These are phyloP conservation scores for Acestrorhynchus altus DNA, from an alignment of 2,797 vertebrate genomes.

Conservation along the genomic window DNA sequence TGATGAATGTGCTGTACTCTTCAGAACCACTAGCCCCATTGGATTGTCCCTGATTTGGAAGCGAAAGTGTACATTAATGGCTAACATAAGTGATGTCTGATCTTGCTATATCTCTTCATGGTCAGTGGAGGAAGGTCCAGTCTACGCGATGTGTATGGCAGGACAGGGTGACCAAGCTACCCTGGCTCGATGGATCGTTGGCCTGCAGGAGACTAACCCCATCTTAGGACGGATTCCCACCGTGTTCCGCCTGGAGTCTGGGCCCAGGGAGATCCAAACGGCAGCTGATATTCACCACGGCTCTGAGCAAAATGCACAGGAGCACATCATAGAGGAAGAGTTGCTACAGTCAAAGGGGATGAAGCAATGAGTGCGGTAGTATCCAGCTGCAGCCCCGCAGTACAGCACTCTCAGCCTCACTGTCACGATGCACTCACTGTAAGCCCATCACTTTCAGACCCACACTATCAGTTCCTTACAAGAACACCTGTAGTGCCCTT, in stretches of 20 bases:
- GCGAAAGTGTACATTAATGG: neutral
- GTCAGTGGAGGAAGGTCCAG: conserved; percentile 85
- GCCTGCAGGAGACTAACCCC: conserved; percentile 86
- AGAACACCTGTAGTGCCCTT: no score
- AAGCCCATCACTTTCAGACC: no score
- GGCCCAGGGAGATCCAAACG: conserved; percentile 67
- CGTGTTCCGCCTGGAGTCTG: conserved; percentile 80
- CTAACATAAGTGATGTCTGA: conserved; percentile 15
- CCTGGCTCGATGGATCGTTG: conserved; percentile 86
- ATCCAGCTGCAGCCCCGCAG: no score
- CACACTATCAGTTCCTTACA: no score
- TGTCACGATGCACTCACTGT: no score
- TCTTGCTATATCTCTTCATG: conserved; percentile 35
- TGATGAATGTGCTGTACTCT: neutral
- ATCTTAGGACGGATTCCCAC: conserved; percentile 81
- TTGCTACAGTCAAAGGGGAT: conserved; percentile 53
- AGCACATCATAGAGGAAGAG: conserved; percentile 65
- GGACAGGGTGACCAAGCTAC: conserved; percentile 80
- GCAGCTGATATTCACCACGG: neutral
- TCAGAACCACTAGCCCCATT: no score
- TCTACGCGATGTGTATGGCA: conserved; percentile 89
- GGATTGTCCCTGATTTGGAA: no score
- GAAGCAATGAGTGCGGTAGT: conserved; percentile 69
- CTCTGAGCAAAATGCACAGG: neutral
- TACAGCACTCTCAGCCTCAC: no score